Evolutionary conservation across 2,888 invertebrate species (phyloP).

Genomic region (Aplocera efformata): DNA sequence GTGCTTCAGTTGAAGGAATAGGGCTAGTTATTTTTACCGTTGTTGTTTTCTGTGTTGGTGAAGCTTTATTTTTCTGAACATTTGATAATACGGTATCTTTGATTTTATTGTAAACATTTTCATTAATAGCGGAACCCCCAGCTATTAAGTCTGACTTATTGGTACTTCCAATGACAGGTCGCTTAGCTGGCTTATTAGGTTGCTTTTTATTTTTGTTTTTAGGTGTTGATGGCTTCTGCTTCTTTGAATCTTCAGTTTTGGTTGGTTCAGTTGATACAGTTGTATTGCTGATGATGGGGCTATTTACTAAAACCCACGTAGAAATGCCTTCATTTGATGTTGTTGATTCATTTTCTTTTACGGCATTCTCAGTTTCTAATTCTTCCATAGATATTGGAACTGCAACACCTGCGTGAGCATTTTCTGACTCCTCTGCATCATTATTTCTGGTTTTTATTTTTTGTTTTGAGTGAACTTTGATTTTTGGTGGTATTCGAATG

Average conservation of each 20-base stretch:
- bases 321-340: conserved; percentile 85
- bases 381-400: conserved; percentile 84
- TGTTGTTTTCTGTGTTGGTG: conserved; percentile 41
- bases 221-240: conserved; percentile 49
- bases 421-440: conserved; percentile 62
- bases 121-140: conserved; percentile 70
- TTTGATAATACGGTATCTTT: conserved; percentile 82
- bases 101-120: conserved; percentile 80
- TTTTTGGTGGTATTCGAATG: conserved; percentile 82
- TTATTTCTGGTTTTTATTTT: conserved; percentile 66
- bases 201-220: conserved; percentile 66
- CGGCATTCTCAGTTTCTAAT: conserved; percentile 77
- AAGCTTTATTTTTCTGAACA: conserved; percentile 73
- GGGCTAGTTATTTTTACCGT: conserved; percentile 42
- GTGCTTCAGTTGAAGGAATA: conserved; percentile 42
- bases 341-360: conserved; percentile 61
- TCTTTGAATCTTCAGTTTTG: conserved; percentile 57
- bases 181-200: conserved; percentile 51
- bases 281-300: conserved; percentile 53
- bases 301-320: conserved; percentile 87
- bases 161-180: conserved; percentile 66
- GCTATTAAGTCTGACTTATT: conserved; percentile 73
- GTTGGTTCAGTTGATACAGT: conserved; percentile 62
- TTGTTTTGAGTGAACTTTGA: conserved; percentile 77
- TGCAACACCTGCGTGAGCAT: conserved; percentile 83